Base-by-base conservation (phyloP, 2,113 vertebrate species). In the Gobius niger region DNA sequence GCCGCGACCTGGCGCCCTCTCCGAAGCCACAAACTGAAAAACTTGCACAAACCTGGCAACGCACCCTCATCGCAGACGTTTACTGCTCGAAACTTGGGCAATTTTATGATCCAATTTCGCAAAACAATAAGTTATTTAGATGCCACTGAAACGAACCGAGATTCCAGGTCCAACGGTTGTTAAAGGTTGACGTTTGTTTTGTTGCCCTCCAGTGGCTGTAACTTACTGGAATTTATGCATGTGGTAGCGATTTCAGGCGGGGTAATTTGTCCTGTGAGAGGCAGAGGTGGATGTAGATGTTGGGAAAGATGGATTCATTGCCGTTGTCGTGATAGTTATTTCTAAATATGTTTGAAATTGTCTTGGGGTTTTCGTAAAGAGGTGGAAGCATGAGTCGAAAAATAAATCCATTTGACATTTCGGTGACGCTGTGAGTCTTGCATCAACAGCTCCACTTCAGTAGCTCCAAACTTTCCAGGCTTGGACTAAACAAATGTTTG, bases 31-130 rank as follows among this genome's bases (percentile, higher is more conserved):
- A 41, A 40, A 10, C 24, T 40, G 34, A 14, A 57, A 13, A 41
- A 57, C 54, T 40, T 14, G 7, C 40, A 34, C 56, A 42, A 41
- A 59, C 34, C 56, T 59, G 56, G 56, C 56, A 41, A 59, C 56
- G 56, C 24, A 4, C 6, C 6, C 34, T 59, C 56, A 15, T 59
- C 56, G 5, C 24, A 9, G 34, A 59, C 56, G 14, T 59, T 59
- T 59, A 59, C 24, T 0, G 56, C 56, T 41, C 8, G 24, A 41
- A 59, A 42, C 56, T 59, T 14, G 13, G 13, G 56, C 56, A 59
- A 59, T 59, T 59, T 59, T 40, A 59, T 14, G 7, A 40, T 41
- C 56, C 56, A 59, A 59, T 40, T 6, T 13, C 6, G 13, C 56
- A 8, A 34, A 59, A 59, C 56, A 59, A 41, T 59, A 5, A 6